These are phyloP conservation scores for Philopotamus ludificatus DNA, from an alignment of 1,140 invertebrate species.

Conservation along the genomic window DNA sequence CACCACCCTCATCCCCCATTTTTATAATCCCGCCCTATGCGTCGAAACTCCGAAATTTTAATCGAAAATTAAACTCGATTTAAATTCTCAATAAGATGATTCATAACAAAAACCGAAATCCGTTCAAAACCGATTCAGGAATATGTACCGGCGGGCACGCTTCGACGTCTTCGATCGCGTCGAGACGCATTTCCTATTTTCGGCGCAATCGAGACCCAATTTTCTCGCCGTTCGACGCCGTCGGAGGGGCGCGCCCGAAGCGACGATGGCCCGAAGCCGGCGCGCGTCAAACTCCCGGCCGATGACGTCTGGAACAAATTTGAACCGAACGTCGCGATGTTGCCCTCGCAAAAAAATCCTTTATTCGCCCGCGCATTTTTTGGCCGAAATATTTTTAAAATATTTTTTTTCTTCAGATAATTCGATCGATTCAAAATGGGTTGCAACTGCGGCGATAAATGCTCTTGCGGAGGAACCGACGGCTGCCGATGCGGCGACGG, in stretches of 20 bases:
- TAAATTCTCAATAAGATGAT: no score
- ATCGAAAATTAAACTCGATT: no score
- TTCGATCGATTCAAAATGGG: neutral
- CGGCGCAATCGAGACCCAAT: neutral
- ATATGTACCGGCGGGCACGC: no score
- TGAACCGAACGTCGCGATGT: neutral
- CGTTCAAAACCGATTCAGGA: no score
- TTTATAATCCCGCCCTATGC: no score
- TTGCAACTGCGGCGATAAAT: slow-evolving; percentile 26
- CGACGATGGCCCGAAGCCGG: no score
- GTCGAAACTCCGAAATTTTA: no score
- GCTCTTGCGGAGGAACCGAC: slow-evolving; percentile 12
- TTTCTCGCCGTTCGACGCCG: neutral
- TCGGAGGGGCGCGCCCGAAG: neutral
- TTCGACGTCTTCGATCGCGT: neutral
- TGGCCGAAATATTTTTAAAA: neutral
- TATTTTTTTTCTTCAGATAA: neutral
- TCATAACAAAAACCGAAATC: no score
- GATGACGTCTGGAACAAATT: neutral
- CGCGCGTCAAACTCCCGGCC: no score
- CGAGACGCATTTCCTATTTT: no score
- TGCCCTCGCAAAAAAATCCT: neutral
- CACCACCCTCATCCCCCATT: neutral
- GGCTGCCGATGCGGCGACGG: slow-evolving; percentile 44
- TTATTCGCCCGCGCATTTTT: neutral